Evolutionary conservation across 2,113 vertebrate species (phyloP), one percentile per base, ranked within the genome.

Genomic region (Neolamprologus hecqui): DNA sequence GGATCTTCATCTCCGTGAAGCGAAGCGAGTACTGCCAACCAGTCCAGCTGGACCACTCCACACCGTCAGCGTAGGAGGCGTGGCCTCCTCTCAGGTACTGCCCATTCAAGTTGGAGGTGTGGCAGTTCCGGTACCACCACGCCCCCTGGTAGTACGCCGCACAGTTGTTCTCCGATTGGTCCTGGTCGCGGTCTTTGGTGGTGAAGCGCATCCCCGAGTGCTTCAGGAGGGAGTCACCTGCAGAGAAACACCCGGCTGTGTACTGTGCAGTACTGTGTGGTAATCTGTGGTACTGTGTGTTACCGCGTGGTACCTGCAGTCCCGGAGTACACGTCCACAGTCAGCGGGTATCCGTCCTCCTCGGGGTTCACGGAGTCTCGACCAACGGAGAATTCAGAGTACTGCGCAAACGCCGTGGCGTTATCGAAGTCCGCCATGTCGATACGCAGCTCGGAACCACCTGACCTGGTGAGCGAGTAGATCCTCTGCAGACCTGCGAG

Each of bases 61-160:
- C 96, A 2, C 98, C 98, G 0, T 99, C 98, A 0, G 98, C 98
- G 0, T 99, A 99, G 86, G 98, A 99, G 80, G 97, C 96, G 75
- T 99, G 98, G 40, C 97, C 96, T 45, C 98, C 98, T 4, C 90
- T 95, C 54, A 99, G 96, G 96, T 99, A 99, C 95, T 98, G 98
- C 31, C 98, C 98, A 1, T 99, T 99, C 90, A 99, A 97, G 97
- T 99, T 99, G 92, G 98, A 99, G 2, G 97, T 98, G 96, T 99
- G 98, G 94, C 98, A 99, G 95, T 98, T 99, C 15, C 98, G 97
- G 95, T 99, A 99, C 98, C 98, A 99, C 98, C 98, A 99, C 26
- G 98, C 98, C 0, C 98, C 98, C 6, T 97, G 98, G 95, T 99
- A 99, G 95, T 98, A 99, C 1, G 97, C 93, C 0, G 98, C 98